phyloP scores from a whole-genome alignment of 2,113 vertebrate species.

The Butastur rufipennis region DNA sequence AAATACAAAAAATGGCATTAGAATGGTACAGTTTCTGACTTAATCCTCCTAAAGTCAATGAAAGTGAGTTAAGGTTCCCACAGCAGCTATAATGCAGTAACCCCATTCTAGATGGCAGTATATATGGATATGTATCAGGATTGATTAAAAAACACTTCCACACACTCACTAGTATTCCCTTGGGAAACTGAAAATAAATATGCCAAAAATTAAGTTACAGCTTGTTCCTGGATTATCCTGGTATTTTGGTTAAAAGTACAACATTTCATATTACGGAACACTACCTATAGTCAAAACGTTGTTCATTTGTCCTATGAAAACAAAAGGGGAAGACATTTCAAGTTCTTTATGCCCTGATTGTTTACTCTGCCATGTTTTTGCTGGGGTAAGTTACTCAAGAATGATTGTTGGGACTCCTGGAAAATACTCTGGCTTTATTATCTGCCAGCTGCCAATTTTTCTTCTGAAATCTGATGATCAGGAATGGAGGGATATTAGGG shows the following conservation, averaged over 20 bases:
- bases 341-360: not conserved
- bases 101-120: not conserved
- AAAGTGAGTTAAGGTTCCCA: not conserved
- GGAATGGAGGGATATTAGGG: not conserved
- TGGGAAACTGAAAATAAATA: not conserved
- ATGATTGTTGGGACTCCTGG: not conserved
- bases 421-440: not conserved
- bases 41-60: not conserved
- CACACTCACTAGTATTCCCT: not conserved
- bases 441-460: not conserved
- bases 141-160: not conserved
- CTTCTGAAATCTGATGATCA: not conserved
- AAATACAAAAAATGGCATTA: slow-evolving; percentile 19
- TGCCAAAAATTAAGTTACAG: not conserved
- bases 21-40: slow-evolving; percentile 30
- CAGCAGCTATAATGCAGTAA: not conserved
- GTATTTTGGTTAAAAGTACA: not conserved
- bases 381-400: not conserved
- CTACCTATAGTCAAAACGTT: not conserved
- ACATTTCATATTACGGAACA: not conserved
- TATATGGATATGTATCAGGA: not conserved
- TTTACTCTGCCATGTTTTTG: not conserved
- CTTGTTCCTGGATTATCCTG: not conserved
- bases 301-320: not conserved
- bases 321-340: not conserved